Base-by-base conservation (phyloP, 2,113 vertebrate genomes). In the Muntiacus reevesi region DNA sequence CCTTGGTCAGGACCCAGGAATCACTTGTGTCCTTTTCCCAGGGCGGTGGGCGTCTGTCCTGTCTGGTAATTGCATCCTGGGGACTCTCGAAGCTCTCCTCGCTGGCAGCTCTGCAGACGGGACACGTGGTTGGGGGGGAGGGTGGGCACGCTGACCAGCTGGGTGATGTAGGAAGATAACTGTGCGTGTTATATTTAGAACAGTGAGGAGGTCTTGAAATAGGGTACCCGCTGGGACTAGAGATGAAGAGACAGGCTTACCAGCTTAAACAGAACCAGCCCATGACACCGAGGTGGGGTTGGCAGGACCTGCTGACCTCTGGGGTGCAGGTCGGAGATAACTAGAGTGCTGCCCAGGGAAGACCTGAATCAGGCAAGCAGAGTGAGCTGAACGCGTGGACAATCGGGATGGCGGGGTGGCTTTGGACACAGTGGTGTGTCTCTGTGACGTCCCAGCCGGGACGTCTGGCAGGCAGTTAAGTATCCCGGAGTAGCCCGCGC, bases 381-480 rank as follows among this genome's bases (percentile, higher is more conserved):
- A 45, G 50, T 2, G 33, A 52, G 21, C 52, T 2, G 47, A 16
- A 9, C 7, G 13, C 16, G 21, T 30, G 25, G 59, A 55, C 60
- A 81, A 81, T 28, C 16, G 15, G 55, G 87, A 1, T 4, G n/a
- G 10, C 0, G 5, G 12, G 43, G 43, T 64, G 4, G 5, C 62
- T 30, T 85, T 7, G 62, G 74, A 12, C 64, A 64, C 3, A 1
- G 2, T 57, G 52, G 3, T 43, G 0, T 13, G 8, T 82, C 50
- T 30, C 0, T 6, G 5, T 62, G 83, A 2, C 33, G 0, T 30
- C 11, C 15, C 25, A 1, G 16, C 27, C 19, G 33, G 43, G 78
- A 25, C 25, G 7, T 52, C 9, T 3, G 10, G 30, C 54, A 30
- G 43, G 43, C 54, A 25, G 2, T 14, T 23, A 50, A 57, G 14